Base-by-base conservation (phyloP, 1,140 invertebrate species). In the Hypothenemus hampei region DNA sequence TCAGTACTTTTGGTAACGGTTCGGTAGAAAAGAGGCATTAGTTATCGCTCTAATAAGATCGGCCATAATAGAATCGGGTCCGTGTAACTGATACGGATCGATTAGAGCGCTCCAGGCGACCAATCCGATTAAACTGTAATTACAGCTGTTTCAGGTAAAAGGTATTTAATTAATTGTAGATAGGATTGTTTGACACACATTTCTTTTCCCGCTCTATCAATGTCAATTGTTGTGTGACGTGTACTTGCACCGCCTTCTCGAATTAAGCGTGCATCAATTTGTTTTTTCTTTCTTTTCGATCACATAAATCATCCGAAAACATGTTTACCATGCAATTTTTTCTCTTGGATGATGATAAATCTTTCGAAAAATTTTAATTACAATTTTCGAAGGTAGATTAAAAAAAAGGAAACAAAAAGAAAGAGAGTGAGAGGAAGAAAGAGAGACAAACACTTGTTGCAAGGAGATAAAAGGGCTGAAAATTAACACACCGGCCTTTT, bases 291-390 rank as follows among this genome's bases (percentile, higher is more conserved):
- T 29, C 26, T 29, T 7, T n/a, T n/a, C 26, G 6, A 29, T 29
- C 26, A 10, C 49, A 51, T 51, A 51, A 51, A 51, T 51, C 39
- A 35, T 40, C 26, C 47, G 19, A 36, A 51, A 51, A 41, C 26
- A 33, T 51, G 39, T 51, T 51, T 51, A 51, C 49, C 49, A 51
- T 51, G 39, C 49, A 51, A 51, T 51, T 51, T 51, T 51, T 51
- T 39, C 21, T n/a, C n/a, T n/a, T n/a, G 11, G 44, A 29, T 7
- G 18, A 15, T 41, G 49, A 51, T 51, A 51, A 51, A 51, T 51
- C 49, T 43, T 33, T 26, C 16, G 39, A 51, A 51, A 41, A 51
- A 51, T 51, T 51, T 51, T 51, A 51, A 51, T 51, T 51, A 51
- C 33, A 51, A 51, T 51, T 51, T 51, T 20, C 37, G 37, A n/a